Evolutionary conservation across 2,888 invertebrate species (phyloP).

Genomic region (Caenorhabditis sp.): DNA sequence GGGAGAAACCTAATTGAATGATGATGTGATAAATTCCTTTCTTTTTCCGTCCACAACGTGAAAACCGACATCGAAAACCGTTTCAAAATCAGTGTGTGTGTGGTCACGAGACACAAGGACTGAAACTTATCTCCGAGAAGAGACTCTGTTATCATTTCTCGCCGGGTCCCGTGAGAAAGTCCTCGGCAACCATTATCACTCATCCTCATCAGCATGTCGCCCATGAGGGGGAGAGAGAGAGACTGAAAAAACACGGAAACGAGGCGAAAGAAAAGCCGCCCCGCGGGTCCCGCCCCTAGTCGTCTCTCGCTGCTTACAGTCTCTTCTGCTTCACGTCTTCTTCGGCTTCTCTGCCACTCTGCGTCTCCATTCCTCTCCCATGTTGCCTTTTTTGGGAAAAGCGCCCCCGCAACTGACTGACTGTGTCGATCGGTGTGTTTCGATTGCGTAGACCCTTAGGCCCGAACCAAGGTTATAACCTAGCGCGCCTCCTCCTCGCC

Average conservation of each 20-base stretch:
- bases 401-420: constrained; percentile 38
- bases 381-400: constrained; percentile 55
- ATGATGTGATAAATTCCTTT: constrained; percentile 30
- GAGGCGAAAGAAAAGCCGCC: constrained; percentile 19
- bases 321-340: constrained; percentile 28
- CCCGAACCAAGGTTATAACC: constrained; percentile 52
- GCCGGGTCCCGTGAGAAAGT: constrained; percentile 13
- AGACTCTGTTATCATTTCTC: background rate
- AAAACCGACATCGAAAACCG: background rate
- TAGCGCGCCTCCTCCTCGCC: background rate
- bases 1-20: constrained; percentile 37
- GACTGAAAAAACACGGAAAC: constrained; percentile 21
- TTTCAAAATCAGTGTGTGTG: background rate
- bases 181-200: background rate
- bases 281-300: constrained; percentile 20
- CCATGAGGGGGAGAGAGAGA: constrained; percentile 14
- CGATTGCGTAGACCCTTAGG: constrained; percentile 43
- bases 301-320: constrained; percentile 6
- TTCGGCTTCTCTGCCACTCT: constrained; percentile 24
- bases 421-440: constrained; percentile 32
- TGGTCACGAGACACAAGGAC: constrained; percentile 4
- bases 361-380: constrained; percentile 9
- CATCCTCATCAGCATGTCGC: background rate
- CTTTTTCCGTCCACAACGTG: background rate
- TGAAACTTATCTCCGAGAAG: constrained; percentile 8